These are phyloP conservation scores for Parazoanthus swiftii DNA, from an alignment of 92 coral and sea anemone genomes.

Conservation along the genomic window DNA sequence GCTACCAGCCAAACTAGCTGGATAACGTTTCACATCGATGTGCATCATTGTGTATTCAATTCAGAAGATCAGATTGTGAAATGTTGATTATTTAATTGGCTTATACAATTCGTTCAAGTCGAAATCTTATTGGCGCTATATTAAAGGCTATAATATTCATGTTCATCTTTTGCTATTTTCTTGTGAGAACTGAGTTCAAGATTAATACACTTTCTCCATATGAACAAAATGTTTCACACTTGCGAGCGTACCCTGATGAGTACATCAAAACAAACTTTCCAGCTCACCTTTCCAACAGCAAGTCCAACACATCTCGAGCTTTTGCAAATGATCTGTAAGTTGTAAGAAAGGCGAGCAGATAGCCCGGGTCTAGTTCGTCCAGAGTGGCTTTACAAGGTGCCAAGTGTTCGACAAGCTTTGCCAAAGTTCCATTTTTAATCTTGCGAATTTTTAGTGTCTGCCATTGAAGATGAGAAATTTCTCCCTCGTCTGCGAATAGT, in stretches of 20 bases:
- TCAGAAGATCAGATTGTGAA: neutral
- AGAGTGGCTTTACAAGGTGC: conserved; percentile 60
- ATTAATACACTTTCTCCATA: neutral
- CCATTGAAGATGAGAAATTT: conserved; percentile 91
- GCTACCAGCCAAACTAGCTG: neutral
- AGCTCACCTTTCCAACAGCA: conserved; percentile 75
- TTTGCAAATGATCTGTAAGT: conserved; percentile 86
- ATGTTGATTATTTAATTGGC: neutral
- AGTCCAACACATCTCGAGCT: conserved; percentile 69
- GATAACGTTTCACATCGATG: neutral
- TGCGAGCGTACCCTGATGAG: neutral
- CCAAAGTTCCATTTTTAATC: conserved; percentile 90
- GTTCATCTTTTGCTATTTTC: neutral
- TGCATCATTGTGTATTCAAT: neutral
- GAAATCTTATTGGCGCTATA: neutral
- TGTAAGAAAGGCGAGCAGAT: conserved; percentile 78
- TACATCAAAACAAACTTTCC: neutral
- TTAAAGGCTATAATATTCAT: neutral
- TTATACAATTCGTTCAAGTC: neutral
- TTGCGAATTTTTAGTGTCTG: conserved; percentile 74
- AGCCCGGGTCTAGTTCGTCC: conserved; percentile 95
- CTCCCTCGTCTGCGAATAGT: conserved; percentile 55
- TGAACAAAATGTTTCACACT: no score
- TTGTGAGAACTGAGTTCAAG: neutral
- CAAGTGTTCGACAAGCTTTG: conserved; percentile 83